Evolutionary conservation across 2,113 vertebrate species (phyloP).

Genomic region (Orycteropus afer): DNA sequence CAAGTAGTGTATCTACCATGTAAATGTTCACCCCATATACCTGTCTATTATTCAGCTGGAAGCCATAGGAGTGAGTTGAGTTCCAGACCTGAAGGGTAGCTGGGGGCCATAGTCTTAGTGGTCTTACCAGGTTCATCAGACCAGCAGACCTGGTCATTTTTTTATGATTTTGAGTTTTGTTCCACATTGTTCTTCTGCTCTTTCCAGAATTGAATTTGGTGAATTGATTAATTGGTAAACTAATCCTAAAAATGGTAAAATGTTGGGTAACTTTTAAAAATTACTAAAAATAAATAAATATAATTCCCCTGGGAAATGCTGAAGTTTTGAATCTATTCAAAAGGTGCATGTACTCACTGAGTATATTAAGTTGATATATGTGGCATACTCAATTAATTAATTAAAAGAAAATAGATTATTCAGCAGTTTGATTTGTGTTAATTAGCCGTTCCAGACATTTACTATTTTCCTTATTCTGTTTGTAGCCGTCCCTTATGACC

Average conservation of each 20-base stretch:
- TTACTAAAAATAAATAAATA: neutral
- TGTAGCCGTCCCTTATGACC: neutral
- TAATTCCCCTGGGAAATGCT: constrained; percentile 17
- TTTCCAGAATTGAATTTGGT: too few species aligned
- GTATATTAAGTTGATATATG: neutral
- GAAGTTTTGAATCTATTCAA: neutral
- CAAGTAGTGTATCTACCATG: too few species aligned
- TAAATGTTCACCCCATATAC: too few species aligned
- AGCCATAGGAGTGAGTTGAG: too few species aligned
- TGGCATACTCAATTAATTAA: neutral
- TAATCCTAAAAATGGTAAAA: constrained; percentile 37
- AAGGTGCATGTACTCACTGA: neutral
- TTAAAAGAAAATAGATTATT: neutral
- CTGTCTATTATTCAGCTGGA: too few species aligned
- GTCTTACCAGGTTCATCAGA: too few species aligned
- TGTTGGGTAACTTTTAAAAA: neutral
- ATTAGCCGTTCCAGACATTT: neutral
- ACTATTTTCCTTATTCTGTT: neutral
- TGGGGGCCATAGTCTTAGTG: too few species aligned
- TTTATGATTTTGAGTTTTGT: too few species aligned
- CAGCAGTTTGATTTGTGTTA: neutral
- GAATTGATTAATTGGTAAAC: neutral
- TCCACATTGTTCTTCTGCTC: too few species aligned
- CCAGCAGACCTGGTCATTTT: too few species aligned
- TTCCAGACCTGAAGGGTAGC: too few species aligned